Evolutionary conservation across 1,140 invertebrate genomes (phyloP).

Genomic region (Halyomorpha halys): DNA sequence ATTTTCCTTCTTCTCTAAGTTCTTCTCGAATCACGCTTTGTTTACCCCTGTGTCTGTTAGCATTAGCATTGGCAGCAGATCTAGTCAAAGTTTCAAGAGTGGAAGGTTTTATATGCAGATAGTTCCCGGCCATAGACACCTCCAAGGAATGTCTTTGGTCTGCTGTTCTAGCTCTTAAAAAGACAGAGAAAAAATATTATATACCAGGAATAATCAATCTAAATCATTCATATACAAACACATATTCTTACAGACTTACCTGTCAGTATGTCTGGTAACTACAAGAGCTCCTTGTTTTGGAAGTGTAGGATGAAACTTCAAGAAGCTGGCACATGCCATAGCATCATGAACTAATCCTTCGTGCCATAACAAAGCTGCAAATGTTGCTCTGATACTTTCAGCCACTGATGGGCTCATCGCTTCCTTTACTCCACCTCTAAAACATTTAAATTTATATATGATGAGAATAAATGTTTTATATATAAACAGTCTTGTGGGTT

Average conservation of each 20-base stretch:
- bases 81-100: slow-evolving; percentile 63
- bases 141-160: slow-evolving; percentile 32
- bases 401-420: slow-evolving; percentile 87
- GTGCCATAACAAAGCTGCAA: slow-evolving; percentile 94
- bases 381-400: slow-evolving; percentile 83
- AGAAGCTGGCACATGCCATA: slow-evolving; percentile 90
- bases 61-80: slow-evolving; percentile 60
- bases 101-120: slow-evolving; percentile 65
- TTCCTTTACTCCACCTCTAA: slow-evolving; percentile 52
- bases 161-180: slow-evolving; percentile 22
- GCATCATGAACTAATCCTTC: slow-evolving; percentile 95
- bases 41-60: slow-evolving; percentile 50
- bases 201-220: background rate
- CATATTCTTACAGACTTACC: slow-evolving; percentile 14
- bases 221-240: background rate
- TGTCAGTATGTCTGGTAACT: slow-evolving; percentile 48
- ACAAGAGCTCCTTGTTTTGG: slow-evolving; percentile 68
- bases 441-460: too few relatives aligned
- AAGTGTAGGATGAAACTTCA: slow-evolving; percentile 86
- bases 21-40: slow-evolving; percentile 47
- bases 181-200: background rate
- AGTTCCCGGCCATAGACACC: slow-evolving; percentile 43
- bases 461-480: too few relatives aligned
- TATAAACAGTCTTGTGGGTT: too few relatives aligned
- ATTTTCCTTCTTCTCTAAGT: slow-evolving; percentile 26